Evolutionary conservation across 37 sponge, comb jelly and placozoan species (phyloP), one percentile per base, ranked within the genome.

Genomic region (Haliclona indistincta): DNA sequence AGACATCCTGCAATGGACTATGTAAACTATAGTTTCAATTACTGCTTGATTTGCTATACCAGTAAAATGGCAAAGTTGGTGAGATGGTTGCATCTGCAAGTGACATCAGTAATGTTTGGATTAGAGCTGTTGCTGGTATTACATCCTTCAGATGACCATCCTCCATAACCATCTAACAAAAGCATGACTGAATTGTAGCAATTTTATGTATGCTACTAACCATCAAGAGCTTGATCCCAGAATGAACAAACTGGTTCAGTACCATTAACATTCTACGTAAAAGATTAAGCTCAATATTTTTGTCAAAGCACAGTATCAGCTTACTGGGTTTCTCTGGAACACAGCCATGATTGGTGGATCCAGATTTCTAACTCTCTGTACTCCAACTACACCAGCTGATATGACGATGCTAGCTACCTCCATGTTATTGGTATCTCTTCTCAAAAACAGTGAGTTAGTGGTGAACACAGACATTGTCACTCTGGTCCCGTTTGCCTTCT

Each of bases 141-240:
- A 38, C 68, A 39, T 17, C 84, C 84, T 1, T 77, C 72, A 60
- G 38, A 32, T 2, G 84, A 84, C 84, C 84, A 84, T 5, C 41
- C 84, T 26, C 84, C 84, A 52, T 70, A 71, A 38, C 71, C 56
- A 22, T 64, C 37, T 78, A 40, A n/a, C 33, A 22, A n/a, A 4
- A 60, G 19, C 19, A n/a, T 6, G 44, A 30, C 4, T 17, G 37
- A 35, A 38, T n/a, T 34, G 39, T 19, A 17, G 10, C 25, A 43
- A 34, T 1, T 3, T 6, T 51, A 22, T 13, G 5, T 8, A 26
- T 10, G 2, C 2, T n/a, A 44, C 65, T 45, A 7, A 65, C 71
- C 73, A 35, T 84, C 84, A 19, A 70, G 71, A 23, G 37, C 25
- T 37, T 76, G 78, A 41, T 84, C 75, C 84, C 84, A 84, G 44